A percentile compares a stretch with the other conserved stretches of the same genome.
Conservation (phyloP, 2,113 vertebrate species). For the Azemiops feae region DNA sequence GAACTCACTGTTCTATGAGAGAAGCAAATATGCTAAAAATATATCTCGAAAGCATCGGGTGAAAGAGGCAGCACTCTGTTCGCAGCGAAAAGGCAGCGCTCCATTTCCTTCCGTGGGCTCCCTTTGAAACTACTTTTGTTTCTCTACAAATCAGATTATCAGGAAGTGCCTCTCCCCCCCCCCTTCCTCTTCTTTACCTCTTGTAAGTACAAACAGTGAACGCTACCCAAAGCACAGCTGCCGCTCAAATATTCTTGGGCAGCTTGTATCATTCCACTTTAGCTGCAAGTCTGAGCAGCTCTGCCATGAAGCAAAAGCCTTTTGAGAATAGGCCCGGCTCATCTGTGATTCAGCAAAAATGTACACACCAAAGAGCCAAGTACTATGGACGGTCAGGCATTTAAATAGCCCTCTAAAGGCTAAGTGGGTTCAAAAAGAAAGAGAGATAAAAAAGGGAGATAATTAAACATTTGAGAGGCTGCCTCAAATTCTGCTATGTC, state of each 20-base stretch:
- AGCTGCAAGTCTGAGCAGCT: neutral
- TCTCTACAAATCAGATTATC: slow-evolving; percentile 66
- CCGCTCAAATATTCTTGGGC: slow-evolving; percentile 31
- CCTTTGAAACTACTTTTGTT: slow-evolving; percentile 71
- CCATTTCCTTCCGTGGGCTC: slow-evolving; percentile 70
- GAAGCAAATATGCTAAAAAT: slow-evolving; percentile 68
- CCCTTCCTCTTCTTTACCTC: slow-evolving; percentile 26
- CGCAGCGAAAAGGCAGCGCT: slow-evolving; percentile 62
- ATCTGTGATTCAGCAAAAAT: neutral
- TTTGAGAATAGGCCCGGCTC: neutral
- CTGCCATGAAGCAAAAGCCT: neutral
- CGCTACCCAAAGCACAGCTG: slow-evolving; percentile 46
- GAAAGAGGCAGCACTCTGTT: slow-evolving; percentile 56
- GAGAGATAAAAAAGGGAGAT: neutral
- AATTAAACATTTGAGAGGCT: neutral
- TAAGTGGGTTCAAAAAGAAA: neutral
- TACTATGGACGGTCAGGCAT: neutral
- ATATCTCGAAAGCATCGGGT: slow-evolving; percentile 63
- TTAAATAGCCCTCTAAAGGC: neutral
- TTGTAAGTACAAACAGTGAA: slow-evolving; percentile 47
- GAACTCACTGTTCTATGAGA: slow-evolving; percentile 46
- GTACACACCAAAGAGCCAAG: neutral
- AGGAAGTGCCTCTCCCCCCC: slow-evolving; percentile 62
- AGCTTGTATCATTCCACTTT: slow-evolving; percentile 40
- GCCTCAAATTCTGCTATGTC: neutral